Percentiles rank a stretch among this genome's conserved stretches.
These are phyloP conservation scores for Sparidentex hasta DNA, from an alignment of 2,797 vertebrate species.

Conservation along the genomic window DNA sequence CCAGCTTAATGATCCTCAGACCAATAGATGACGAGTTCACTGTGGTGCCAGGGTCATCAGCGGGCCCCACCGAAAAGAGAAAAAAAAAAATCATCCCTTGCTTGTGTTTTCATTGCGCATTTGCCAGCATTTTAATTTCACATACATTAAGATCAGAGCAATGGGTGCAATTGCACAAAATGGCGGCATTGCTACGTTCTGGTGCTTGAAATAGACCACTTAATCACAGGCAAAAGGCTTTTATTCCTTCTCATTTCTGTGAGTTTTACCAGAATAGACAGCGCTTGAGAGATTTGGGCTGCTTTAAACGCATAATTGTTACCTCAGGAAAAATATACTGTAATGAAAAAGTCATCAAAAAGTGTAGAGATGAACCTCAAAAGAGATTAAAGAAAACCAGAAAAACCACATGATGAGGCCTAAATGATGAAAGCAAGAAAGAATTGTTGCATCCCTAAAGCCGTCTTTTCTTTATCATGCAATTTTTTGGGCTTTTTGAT, in stretches of 20 bases:
- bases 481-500: not conserved
- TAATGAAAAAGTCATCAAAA: slow-evolving; percentile 33
- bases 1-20: slow-evolving; percentile 31
- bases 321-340: slow-evolving; percentile 20
- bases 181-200: not conserved
- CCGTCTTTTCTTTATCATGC: not conserved
- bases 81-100: not conserved
- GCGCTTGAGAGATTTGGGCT: not conserved
- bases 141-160: not conserved
- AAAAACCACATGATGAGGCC: slow-evolving; percentile 16
- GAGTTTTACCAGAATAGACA: slow-evolving; percentile 37
- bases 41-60: slow-evolving; percentile 34
- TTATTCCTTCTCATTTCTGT: slow-evolving; percentile 21
- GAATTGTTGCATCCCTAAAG: not conserved
- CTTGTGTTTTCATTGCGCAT: not conserved
- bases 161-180: not conserved
- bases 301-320: slow-evolving; percentile 17
- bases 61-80: not conserved
- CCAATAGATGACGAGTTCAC: slow-evolving; percentile 28
- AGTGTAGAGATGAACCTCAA: slow-evolving; percentile 21
- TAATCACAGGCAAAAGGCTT: slow-evolving; percentile 40
- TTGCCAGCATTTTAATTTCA: slow-evolving; percentile 8
- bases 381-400: slow-evolving; percentile 13
- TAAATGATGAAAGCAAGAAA: slow-evolving; percentile 14
- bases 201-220: slow-evolving; percentile 20